Base-by-base conservation (phyloP, 2,113 vertebrate species). In the Zosterops lateralis region DNA sequence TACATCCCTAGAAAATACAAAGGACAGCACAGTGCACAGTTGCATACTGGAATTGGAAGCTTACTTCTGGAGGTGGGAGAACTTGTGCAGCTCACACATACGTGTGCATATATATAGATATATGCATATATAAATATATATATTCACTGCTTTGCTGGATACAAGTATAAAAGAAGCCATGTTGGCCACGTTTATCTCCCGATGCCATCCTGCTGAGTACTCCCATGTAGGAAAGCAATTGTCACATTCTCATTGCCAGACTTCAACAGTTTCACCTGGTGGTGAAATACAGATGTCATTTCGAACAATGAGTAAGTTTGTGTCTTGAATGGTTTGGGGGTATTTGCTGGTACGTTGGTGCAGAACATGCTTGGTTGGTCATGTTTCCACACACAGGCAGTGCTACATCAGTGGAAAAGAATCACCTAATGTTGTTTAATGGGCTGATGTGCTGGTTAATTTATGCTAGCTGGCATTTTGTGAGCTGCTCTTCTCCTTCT, bases 281-380 rank as follows among this genome's bases (percentile, higher is more conserved):
- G 20, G 3, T 51, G 42, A 61, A 53, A 26, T 31, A 34, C 31
- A 48, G 50, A 5, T 64, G 58, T 53, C 17, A 70, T n/a, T 62
- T 53, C 56, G 70, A 61, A 57, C 42, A 54, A 8, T 0, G 1
- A 10, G 12, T 12, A 0, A 2, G 9, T 8, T 28, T 3, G 50
- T 5, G 2, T 53, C 45, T 48, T n/a, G 36, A 56, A 9, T 0
- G 16, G 25, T 11, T 13, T 28, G 22, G 28, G 61, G 44, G 26
- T 29, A 10, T 34, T 45, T 68, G 24, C 36, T 5, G 4, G 50
- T 31, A 19, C 26, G n/a, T 45, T 5, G 34, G 65, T 34, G 65
- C 67, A 31, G 71, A 85, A 31, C 20, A 7, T 4, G 16, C 34
- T 47, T 77, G 31, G 29, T 71, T 26, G 28, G 14, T 78, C 7